Conservation (phyloP, 2,797 vertebrate genomes). For the Gallinago stenura region DNA sequence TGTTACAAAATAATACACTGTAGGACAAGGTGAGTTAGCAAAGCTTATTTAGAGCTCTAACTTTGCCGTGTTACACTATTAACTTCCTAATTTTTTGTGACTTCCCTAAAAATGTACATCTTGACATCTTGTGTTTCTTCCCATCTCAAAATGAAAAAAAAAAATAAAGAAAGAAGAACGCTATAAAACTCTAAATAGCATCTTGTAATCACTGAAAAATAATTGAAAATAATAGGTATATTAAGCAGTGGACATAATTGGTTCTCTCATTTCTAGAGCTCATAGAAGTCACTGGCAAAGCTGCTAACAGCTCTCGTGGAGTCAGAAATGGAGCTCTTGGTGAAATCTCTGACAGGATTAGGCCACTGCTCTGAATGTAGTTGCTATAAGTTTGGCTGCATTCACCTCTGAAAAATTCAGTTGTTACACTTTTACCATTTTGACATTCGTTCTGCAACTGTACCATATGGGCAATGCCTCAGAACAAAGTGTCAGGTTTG, state of each 20-base stretch:
- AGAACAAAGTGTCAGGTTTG: not conserved
- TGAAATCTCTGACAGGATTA: not conserved
- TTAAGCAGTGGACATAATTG: not conserved
- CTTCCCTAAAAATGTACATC: not conserved
- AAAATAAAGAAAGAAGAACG: accelerated
- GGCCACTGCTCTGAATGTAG: not conserved
- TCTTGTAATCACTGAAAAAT: not conserved
- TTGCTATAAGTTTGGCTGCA: not conserved
- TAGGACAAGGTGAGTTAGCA: slow-evolving; percentile 33
- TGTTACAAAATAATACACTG: slow-evolving; percentile 35
- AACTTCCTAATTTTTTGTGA: not conserved
- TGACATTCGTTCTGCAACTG: not conserved
- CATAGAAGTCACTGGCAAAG: not conserved
- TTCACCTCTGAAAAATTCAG: not conserved
- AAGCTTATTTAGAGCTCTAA: slow-evolving; percentile 21
- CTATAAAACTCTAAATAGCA: not conserved
- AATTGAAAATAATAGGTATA: not conserved
- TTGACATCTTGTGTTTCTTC: not conserved
- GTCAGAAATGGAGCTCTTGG: not conserved
- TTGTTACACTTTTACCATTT: not conserved
- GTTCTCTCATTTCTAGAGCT: not conserved
- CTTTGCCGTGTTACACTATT: not conserved
- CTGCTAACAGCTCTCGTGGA: not conserved
- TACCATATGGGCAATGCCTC: not conserved
- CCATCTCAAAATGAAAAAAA: not conserved